These are phyloP conservation scores for Ectemnius continuus DNA, from an alignment of 2,888 invertebrate species.

Conservation along the genomic window DNA sequence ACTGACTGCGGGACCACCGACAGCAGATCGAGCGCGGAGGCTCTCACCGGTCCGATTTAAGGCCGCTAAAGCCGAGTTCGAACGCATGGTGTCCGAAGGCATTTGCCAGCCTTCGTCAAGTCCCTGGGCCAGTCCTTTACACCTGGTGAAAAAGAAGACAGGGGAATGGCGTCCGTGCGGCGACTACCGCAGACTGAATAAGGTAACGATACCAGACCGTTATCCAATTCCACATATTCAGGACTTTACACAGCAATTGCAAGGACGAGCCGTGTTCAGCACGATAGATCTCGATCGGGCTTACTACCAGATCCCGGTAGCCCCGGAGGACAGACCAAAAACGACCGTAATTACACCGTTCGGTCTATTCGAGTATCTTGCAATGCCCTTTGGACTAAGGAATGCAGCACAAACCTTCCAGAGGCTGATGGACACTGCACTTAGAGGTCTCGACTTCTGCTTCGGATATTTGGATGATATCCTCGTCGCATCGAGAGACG, in stretches of 20 bases:
- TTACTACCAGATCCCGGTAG: constrained; percentile 6
- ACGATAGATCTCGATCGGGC: not conserved
- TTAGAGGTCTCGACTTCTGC: too few species aligned
- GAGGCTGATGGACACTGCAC: not conserved
- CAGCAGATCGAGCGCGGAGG: too few species aligned
- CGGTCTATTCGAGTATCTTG: not conserved
- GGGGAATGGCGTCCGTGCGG: not conserved
- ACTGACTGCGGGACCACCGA: too few species aligned
- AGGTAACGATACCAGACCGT: not conserved
- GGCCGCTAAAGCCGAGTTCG: too few species aligned
- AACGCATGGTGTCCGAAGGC: too few species aligned
- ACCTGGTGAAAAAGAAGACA: not conserved
- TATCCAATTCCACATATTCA: constrained; percentile 2
- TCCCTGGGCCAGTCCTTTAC: constrained; percentile 4
- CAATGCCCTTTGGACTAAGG: constrained; percentile 7
- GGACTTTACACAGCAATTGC: not conserved
- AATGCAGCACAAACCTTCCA: constrained; percentile 8
- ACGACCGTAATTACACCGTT: not conserved
- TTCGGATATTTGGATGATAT: too few species aligned
- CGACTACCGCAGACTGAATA: constrained; percentile 1
- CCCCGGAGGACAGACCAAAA: not conserved
- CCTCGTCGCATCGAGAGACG: not conserved
- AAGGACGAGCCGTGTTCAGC: not conserved
- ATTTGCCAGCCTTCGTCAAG: not conserved
- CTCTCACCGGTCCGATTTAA: too few species aligned